Conservation (phyloP, 2,797 vertebrate species). For the Alfaro cultratus region DNA sequence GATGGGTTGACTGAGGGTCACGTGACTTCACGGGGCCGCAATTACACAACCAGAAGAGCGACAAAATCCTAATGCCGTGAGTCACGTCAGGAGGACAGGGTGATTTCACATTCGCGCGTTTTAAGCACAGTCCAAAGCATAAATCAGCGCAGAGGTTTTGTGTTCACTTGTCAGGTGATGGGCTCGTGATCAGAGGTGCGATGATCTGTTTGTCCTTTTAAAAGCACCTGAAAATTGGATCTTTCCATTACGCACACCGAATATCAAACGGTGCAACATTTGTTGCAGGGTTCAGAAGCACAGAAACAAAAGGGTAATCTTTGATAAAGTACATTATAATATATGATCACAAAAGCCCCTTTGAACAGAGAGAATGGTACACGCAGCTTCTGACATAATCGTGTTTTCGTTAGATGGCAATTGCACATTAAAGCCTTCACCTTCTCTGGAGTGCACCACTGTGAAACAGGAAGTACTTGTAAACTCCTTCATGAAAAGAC, state of each 20-base stretch:
- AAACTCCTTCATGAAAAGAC: constrained; percentile 18
- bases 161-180: constrained; percentile 9
- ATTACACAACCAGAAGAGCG: constrained; percentile 34
- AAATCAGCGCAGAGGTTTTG: not conserved
- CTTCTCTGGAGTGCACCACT: constrained; percentile 8
- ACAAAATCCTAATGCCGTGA: constrained; percentile 7
- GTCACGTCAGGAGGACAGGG: constrained; percentile 21
- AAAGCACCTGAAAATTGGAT: constrained; percentile 8
- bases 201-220: constrained; percentile 24
- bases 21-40: constrained; percentile 35
- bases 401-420: constrained; percentile 23
- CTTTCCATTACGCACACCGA: not conserved
- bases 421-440: constrained; percentile 31
- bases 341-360: constrained; percentile 15
- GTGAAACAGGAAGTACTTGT: constrained; percentile 18
- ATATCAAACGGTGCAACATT: constrained; percentile 17
- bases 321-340: constrained; percentile 32
- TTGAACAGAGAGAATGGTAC: constrained; percentile 21
- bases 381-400: constrained; percentile 28
- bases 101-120: constrained; percentile 16
- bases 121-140: constrained; percentile 28
- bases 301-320: constrained; percentile 1
- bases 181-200: constrained; percentile 13
- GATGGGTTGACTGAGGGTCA: constrained; percentile 20
- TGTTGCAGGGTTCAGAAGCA: constrained; percentile 8